phyloP scores from a whole-genome alignment of 2,888 invertebrate species.

The Caenorhabditis angaria region DNA sequence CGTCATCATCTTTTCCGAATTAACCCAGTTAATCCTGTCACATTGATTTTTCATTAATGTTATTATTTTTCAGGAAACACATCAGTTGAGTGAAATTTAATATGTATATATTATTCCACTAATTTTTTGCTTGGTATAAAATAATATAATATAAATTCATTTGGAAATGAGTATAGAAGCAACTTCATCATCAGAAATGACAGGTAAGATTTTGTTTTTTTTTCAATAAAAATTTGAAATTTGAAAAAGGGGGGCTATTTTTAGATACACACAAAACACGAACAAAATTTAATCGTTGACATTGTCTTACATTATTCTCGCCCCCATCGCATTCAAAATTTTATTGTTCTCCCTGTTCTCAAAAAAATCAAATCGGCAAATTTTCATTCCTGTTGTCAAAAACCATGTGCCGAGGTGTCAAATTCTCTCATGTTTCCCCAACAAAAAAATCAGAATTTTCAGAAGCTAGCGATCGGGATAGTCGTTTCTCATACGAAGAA shows the following conservation, averaged over 20 bases:
- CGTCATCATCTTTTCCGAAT: constrained; percentile 1
- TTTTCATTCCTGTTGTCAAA: not conserved
- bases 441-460: not conserved
- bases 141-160: not conserved
- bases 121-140: too few relatives aligned
- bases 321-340: not conserved
- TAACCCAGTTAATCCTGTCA: not conserved
- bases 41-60: not conserved
- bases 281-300: not conserved
- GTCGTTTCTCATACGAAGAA: constrained; percentile 16
- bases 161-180: constrained; percentile 19
- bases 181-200: constrained; percentile 19
- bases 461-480: not conserved
- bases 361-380: too few relatives aligned
- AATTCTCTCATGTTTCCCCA: not conserved
- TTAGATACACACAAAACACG: not conserved
- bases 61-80: too few relatives aligned
- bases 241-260: not conserved
- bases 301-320: not conserved
- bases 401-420: not conserved
- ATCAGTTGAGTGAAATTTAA: too few relatives aligned
- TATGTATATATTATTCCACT: too few relatives aligned
- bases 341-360: not conserved
- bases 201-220: constrained; percentile 10
- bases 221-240: not conserved